A percentile compares a stretch with the other conserved stretches of the same genome.
These are phyloP conservation scores for Trachemys scripta DNA, from an alignment of 2,113 vertebrate species.

Conservation along the genomic window DNA sequence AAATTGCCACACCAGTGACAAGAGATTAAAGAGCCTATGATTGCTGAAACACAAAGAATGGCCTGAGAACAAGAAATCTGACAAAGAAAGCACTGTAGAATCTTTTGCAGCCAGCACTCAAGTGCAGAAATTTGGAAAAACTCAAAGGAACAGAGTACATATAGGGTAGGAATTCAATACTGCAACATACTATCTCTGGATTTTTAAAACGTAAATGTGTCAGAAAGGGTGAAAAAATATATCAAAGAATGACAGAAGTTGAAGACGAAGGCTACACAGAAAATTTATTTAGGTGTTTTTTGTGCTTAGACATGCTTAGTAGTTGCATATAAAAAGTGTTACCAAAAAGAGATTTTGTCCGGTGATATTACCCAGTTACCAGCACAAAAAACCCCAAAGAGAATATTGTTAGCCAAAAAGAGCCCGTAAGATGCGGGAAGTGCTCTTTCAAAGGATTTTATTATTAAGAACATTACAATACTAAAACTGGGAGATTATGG, in stretches of 20 bases:
- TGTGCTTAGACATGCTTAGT: neutral
- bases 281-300: neutral
- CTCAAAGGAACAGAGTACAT: neutral
- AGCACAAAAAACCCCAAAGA: neutral
- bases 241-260: neutral
- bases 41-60: constrained; percentile 33
- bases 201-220: neutral
- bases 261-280: neutral
- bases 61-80: constrained; percentile 6
- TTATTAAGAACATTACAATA: neutral
- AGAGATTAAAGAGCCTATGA: constrained; percentile 32
- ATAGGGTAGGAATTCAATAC: constrained; percentile 46
- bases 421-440: neutral
- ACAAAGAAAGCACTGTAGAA: constrained; percentile 45
- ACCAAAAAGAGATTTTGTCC: neutral
- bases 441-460: neutral
- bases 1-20: neutral
- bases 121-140: constrained; percentile 16
- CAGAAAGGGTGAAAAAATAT: neutral
- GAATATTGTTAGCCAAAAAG: neutral
- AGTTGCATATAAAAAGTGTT: neutral
- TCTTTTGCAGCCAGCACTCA: constrained; percentile 19
- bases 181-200: neutral
- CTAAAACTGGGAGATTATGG: neutral
- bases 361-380: neutral